Base-by-base conservation (phyloP, 1,140 invertebrate species). In the Lerema accius region DNA sequence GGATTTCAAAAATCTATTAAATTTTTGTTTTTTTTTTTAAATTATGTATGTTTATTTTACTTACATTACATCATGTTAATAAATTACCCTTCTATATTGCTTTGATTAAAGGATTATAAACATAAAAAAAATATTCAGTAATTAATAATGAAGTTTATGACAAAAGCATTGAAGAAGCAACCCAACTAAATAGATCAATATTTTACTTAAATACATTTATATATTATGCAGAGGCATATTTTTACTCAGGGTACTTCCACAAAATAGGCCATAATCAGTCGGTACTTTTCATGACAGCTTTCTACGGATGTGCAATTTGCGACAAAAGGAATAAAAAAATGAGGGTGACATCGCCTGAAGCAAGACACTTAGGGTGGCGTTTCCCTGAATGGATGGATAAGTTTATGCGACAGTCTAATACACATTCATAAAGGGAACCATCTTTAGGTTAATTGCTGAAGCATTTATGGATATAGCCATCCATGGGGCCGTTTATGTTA, bases 271-370 rank as follows among this genome's bases (percentile, higher is more conserved):
- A 40, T 55, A 55, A 55, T 55, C 16, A 16, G 35, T 53, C 51
- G 43, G 43, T 35, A 62, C 50, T 71, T 55, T 49, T 45, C 56
- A 43, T 50, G 28, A 51, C 65, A 55, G 69, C 51, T 71, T 76
- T 69, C 60, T 62, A 58, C 63, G 63, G 64, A 77, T 71, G 63
- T 71, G 73, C 73, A 80, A 82, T 82, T 84, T 77, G 69, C 71
- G 75, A 69, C 62, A 60, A 53, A 61, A 45, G 55, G 74, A 70
- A 82, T 72, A 78, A 76, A 76, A 73, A 82, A 82, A 76, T 80
- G 69, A 73, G 80, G 82, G 80, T 77, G 82, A 76, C 65, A 63
- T 68, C 42, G 59, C 75, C 46, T 48, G 49, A 64, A 68, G 69
- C 49, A 48, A 43, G 37, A 43, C 60, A 69, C 53, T 65, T 65